A percentile compares a stretch with the other conserved stretches of the same genome.
phyloP scores from a whole-genome alignment of 2,113 vertebrate genomes.

The Cebidichthys violaceus region DNA sequence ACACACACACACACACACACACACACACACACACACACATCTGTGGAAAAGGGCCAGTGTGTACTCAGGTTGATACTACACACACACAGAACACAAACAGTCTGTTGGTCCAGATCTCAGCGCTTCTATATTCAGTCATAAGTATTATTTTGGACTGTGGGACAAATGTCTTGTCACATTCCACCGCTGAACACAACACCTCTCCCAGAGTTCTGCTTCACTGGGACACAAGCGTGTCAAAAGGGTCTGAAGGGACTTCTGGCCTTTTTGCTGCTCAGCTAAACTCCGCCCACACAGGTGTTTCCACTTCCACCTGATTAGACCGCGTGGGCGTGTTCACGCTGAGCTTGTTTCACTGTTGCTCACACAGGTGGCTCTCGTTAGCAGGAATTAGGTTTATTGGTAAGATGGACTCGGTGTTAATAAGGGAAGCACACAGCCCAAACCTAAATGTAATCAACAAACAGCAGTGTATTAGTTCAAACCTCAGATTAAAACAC shows the following conservation, averaged over 20 bases:
- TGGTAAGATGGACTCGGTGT: background rate
- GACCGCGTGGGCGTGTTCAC: background rate
- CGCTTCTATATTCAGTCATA: constrained; percentile 26
- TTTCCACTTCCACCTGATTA: background rate
- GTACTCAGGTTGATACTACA: constrained; percentile 69
- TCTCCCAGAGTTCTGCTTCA: background rate
- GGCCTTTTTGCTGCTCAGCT: background rate
- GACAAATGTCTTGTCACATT: background rate
- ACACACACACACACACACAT: no score
- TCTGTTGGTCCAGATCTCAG: constrained; percentile 42
- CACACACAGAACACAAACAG: constrained; percentile 53
- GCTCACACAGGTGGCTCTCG: background rate
- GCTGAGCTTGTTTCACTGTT: background rate
- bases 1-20: no score
- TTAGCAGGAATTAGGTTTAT: background rate
- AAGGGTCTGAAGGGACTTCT: background rate
- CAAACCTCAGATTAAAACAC: background rate
- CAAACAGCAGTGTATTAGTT: background rate
- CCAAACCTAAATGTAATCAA: background rate
- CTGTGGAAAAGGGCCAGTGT: constrained; percentile 67
- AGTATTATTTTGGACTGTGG: constrained; percentile 38
- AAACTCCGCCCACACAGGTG: constrained; percentile 22
- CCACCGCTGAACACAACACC: background rate
- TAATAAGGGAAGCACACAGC: background rate
- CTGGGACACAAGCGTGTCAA: background rate